Evolutionary conservation across 2,113 vertebrate genomes (phyloP).

Genomic region (Tetrax tetrax): DNA sequence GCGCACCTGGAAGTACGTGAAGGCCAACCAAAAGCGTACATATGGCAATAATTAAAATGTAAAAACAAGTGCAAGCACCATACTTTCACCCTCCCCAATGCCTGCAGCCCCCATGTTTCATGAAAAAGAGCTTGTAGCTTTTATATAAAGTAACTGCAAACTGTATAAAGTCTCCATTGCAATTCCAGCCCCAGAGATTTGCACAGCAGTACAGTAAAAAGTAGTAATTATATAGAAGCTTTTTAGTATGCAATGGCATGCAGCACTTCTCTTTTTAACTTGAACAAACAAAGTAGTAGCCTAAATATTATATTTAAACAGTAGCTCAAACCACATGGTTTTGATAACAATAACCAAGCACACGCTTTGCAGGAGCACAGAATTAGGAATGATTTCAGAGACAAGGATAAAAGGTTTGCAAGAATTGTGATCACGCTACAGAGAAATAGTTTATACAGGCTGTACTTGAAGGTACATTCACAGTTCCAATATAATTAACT

Average conservation of each 20-base stretch:
- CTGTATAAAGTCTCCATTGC: slow-evolving; percentile 3
- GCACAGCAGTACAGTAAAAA: slow-evolving; percentile 25
- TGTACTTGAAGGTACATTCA: slow-evolving; percentile 23
- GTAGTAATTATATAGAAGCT: slow-evolving; percentile 45
- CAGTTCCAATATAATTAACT: slow-evolving; percentile 47
- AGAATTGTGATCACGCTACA: background rate
- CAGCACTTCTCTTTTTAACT: slow-evolving; percentile 15
- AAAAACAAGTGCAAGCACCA: background rate
- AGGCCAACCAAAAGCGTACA: background rate
- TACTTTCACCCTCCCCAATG: background rate
- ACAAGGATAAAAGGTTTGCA: slow-evolving; percentile 21
- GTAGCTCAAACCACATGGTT: slow-evolving; percentile 33
- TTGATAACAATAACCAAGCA: slow-evolving; percentile 51
- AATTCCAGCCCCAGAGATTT: slow-evolving; percentile 12
- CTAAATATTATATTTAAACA: slow-evolving; percentile 62
- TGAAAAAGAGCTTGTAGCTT: background rate
- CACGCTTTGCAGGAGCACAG: slow-evolving; percentile 5
- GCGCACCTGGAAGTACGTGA: background rate
- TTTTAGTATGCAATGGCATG: slow-evolving; percentile 32
- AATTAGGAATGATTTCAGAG: slow-evolving; percentile 29
- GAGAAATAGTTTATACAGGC: slow-evolving; percentile 8
- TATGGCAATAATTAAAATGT: background rate
- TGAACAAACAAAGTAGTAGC: slow-evolving; percentile 11
- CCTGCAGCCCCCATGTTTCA: background rate
- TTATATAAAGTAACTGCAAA: slow-evolving; percentile 13